Percentiles rank a stretch among this genome's conserved stretches.
Evolutionary conservation across 2,888 invertebrate genomes (phyloP).

Genomic region (Cantharis lateralis): DNA sequence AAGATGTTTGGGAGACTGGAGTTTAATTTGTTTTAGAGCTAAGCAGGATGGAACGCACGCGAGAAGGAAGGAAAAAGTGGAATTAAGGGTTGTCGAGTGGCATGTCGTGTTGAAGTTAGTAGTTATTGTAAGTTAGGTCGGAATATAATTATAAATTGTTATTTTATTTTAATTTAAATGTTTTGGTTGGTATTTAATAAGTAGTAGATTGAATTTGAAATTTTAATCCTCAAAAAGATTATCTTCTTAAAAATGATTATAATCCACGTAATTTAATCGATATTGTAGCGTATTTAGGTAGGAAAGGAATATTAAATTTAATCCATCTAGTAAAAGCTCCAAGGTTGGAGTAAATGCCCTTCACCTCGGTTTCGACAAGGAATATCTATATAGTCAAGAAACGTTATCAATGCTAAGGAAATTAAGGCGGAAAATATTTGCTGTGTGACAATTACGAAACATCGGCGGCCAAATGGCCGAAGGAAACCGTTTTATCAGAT

Average conservation of each 20-base stretch:
- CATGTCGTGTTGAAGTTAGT: background rate
- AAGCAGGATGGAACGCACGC: no score
- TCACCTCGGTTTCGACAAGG: conserved; percentile 2
- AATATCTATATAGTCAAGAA: conserved; percentile 9
- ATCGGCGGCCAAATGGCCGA: conserved; percentile 47
- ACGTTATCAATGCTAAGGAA: conserved; percentile 40
- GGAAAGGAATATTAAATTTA: conserved; percentile 7
- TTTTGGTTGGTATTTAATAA: background rate
- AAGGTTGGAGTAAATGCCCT: conserved; percentile 5
- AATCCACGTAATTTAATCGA: background rate
- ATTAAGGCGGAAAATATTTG: conserved; percentile 49
- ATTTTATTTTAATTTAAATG: background rate
- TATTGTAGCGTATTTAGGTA: background rate
- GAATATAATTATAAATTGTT: background rate
- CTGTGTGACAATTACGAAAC: conserved; percentile 41
- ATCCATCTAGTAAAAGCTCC: conserved; percentile 11
- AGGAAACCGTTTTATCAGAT: conserved; percentile 50
- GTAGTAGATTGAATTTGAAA: background rate
- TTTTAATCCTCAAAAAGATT: background rate
- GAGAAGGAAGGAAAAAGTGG: background rate
- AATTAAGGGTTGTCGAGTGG: background rate
- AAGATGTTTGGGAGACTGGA: no score
- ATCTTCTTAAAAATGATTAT: background rate
- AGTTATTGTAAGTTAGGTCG: background rate
- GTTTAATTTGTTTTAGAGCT: no score